Evolutionary conservation across 2,797 vertebrate species (phyloP).

Genomic region (Pempheris klunzingeri): DNA sequence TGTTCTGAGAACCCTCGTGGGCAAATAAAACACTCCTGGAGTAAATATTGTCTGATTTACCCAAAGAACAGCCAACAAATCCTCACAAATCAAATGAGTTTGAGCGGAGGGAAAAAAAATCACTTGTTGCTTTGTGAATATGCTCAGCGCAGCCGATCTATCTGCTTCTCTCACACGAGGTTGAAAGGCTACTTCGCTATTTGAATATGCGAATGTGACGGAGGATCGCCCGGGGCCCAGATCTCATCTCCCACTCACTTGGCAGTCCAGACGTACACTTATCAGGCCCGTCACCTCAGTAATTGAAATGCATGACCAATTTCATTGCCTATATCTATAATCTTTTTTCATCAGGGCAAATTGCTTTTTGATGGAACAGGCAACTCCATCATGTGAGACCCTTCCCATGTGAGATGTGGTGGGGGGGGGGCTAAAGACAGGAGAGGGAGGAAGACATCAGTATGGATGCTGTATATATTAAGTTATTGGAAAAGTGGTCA

Average conservation of each 20-base stretch:
- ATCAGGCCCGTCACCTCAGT: constrained; percentile 25
- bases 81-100: neutral
- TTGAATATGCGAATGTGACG: constrained; percentile 33
- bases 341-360: constrained; percentile 63
- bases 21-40: neutral
- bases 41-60: neutral
- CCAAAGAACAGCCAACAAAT: neutral
- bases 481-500: constrained; percentile 19
- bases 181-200: constrained; percentile 12
- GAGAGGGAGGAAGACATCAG: neutral
- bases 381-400: constrained; percentile 33
- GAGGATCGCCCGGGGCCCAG: neutral
- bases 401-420: constrained; percentile 20
- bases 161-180: neutral
- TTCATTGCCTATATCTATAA: constrained; percentile 48
- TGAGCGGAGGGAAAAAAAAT: neutral
- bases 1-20: neutral
- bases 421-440: neutral
- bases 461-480: neutral
- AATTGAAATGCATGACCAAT: constrained; percentile 59
- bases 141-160: neutral
- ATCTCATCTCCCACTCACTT: constrained; percentile 36
- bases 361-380: constrained; percentile 52
- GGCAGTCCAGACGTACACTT: constrained; percentile 30
- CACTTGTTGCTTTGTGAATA: neutral